Percentiles rank a stretch among this genome's conserved stretches.
Conservation (phyloP, 2,888 invertebrate species). For the Smittia sp. region DNA sequence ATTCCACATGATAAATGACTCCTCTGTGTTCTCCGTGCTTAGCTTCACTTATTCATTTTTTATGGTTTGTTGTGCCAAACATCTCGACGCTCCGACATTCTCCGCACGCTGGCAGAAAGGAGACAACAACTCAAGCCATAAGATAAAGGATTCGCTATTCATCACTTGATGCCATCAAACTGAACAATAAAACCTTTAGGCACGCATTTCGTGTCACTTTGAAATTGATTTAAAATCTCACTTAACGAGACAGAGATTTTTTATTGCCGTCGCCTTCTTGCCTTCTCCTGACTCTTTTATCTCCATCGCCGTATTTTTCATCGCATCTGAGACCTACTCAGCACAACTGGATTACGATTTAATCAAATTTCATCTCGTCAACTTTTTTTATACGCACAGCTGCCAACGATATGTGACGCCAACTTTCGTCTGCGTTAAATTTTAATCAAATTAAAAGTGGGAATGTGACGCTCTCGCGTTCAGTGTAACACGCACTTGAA, state of each 20-base stretch:
- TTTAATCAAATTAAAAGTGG: no score
- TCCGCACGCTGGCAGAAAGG: neutral
- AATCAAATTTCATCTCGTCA: slow-evolving; percentile 5
- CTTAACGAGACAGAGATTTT: slow-evolving; percentile 9
- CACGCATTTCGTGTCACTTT: slow-evolving; percentile 13
- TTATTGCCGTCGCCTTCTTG: no score
- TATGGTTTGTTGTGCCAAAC: slow-evolving; percentile 2
- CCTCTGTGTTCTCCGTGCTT: neutral
- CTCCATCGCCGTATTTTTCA: neutral
- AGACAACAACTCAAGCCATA: neutral
- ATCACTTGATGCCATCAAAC: slow-evolving; percentile 3
- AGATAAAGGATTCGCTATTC: slow-evolving; percentile 15
- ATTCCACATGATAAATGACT: slow-evolving; percentile 33
- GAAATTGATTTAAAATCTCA: slow-evolving; percentile 25
- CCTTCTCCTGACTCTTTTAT: neutral
- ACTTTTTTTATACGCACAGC: neutral
- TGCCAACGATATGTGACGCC: no score
- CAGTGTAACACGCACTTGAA: no score
- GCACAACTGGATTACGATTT: neutral
- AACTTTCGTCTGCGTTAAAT: no score
- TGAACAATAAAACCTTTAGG: neutral
- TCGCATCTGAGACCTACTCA: neutral
- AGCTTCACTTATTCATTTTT: slow-evolving; percentile 8
- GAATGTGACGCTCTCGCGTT: no score
- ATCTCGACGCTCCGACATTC: neutral